A percentile compares a stretch with the other conserved stretches of the same genome.
Conservation (phyloP, 2,888 invertebrate genomes). For the Ormyrus rosae region DNA sequence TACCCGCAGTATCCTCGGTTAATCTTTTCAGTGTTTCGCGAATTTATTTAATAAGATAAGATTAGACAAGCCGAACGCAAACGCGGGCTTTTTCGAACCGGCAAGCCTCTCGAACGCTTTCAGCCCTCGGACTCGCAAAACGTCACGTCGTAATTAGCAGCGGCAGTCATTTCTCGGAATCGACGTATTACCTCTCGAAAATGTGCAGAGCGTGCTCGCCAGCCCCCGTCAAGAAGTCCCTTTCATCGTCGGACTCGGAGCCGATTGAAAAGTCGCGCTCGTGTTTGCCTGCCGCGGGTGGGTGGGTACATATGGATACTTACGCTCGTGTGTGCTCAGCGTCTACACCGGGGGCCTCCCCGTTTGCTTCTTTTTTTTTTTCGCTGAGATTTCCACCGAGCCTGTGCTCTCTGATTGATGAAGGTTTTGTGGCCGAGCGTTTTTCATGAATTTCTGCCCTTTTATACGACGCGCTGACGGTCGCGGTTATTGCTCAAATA, state of each 20-base stretch:
- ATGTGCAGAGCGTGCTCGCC: not conserved
- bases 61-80: too few species aligned
- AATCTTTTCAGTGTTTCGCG: too few species aligned
- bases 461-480: too few species aligned
- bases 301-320: constrained; percentile 8
- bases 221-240: constrained; percentile 22
- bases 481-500: too few species aligned
- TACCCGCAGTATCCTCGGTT: too few species aligned
- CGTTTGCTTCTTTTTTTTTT: too few species aligned
- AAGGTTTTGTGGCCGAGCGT: constrained; percentile 9
- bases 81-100: too few species aligned
- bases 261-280: constrained; percentile 28
- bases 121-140: too few species aligned
- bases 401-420: constrained; percentile 26
- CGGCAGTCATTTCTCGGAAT: too few species aligned
- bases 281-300: constrained; percentile 18
- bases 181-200: not conserved
- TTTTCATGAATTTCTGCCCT: constrained; percentile 9
- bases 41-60: too few species aligned
- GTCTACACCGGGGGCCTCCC: not conserved
- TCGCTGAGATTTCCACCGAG: not conserved
- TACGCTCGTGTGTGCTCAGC: not conserved
- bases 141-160: too few species aligned
- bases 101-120: too few species aligned
- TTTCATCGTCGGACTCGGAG: constrained; percentile 29